phyloP scores from a whole-genome alignment of 2,797 vertebrate species.

The Schizothorax lantsangensis region DNA sequence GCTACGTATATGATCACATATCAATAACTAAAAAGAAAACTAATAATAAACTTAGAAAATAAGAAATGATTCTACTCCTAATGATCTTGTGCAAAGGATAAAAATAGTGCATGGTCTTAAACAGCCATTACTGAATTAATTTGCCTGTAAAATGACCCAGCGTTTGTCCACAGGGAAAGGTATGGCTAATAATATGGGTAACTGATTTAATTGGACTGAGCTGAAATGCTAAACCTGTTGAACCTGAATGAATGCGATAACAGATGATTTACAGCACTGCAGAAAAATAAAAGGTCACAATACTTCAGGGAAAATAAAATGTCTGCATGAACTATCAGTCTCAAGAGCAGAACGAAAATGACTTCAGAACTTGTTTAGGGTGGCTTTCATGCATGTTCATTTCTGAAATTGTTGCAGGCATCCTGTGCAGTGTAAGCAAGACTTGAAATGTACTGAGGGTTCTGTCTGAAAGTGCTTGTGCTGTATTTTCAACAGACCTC shows the following conservation, averaged over 20 bases:
- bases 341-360: constrained; percentile 21
- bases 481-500: constrained; percentile 13
- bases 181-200: constrained; percentile 38
- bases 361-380: constrained; percentile 23
- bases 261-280: constrained; percentile 57
- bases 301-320: constrained; percentile 52
- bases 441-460: constrained; percentile 16
- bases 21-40: background rate
- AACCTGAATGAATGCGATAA: constrained; percentile 61
- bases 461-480: constrained; percentile 15
- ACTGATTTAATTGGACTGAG: constrained; percentile 42
- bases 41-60: background rate
- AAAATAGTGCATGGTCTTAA: background rate
- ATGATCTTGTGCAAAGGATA: background rate
- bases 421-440: constrained; percentile 16
- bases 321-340: constrained; percentile 51
- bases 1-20: background rate
- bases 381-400: constrained; percentile 11
- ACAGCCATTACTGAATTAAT: background rate
- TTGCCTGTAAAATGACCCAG: constrained; percentile 20
- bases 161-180: constrained; percentile 10
- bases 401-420: constrained; percentile 19
- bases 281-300: constrained; percentile 57
- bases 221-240: constrained; percentile 64
- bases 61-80: background rate